Conservation (phyloP, 2,797 vertebrate genomes). For the Phataginus tetradactyla region DNA sequence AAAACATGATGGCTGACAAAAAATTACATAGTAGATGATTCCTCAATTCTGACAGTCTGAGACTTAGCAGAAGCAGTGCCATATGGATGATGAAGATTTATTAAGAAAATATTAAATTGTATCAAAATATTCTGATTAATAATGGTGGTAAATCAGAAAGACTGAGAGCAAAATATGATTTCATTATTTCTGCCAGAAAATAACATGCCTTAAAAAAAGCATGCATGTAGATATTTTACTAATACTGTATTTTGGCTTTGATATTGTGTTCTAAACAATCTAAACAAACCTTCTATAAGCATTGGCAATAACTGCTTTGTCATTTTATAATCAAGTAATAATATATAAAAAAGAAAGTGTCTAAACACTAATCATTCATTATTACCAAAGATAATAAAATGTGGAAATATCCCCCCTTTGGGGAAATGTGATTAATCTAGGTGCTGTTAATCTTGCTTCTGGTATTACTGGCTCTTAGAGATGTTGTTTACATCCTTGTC, state of each 20-base stretch:
- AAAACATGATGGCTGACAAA: not conserved
- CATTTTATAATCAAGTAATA: not conserved
- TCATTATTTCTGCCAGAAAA: not conserved
- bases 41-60: not conserved
- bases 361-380: not conserved
- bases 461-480: not conserved
- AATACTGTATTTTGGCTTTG: not conserved
- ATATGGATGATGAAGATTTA: not conserved
- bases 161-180: not conserved
- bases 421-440: not conserved
- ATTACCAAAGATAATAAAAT: not conserved
- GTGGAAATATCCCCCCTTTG: not conserved
- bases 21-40: not conserved
- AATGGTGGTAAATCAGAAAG: not conserved
- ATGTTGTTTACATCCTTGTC: not conserved
- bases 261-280: not conserved
- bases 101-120: not conserved
- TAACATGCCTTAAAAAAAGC: not conserved
- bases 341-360: not conserved
- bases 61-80: not conserved
- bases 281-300: not conserved
- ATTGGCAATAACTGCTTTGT: not conserved
- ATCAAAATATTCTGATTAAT: conserved; percentile 29
- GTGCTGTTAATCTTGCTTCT: not conserved
- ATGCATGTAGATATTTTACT: not conserved